These are phyloP conservation scores for Synchiropus splendidus DNA, from an alignment of 2,113 vertebrate genomes.

Conservation along the genomic window DNA sequence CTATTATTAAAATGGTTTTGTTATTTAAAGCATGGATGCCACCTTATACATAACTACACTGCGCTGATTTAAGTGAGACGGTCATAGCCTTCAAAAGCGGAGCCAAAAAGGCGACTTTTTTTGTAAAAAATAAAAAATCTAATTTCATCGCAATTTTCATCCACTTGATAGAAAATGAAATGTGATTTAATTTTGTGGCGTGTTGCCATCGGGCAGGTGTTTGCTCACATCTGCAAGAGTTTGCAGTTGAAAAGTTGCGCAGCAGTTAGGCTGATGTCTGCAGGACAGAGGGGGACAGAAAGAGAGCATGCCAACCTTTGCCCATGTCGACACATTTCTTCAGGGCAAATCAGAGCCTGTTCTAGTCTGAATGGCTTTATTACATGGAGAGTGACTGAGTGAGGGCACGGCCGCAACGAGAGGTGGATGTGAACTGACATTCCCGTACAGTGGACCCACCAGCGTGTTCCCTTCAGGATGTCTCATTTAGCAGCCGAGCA, in stretches of 20 bases:
- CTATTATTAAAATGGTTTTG: too few species aligned
- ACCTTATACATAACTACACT: too few species aligned
- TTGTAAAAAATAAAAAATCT: too few species aligned
- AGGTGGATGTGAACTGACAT: constrained; percentile 44
- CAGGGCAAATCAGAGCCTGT: constrained; percentile 29
- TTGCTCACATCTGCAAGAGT: constrained; percentile 30
- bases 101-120: too few species aligned
- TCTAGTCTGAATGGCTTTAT: constrained; percentile 25
- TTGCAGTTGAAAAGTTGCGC: constrained; percentile 20
- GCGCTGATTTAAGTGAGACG: too few species aligned
- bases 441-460: constrained; percentile 24
- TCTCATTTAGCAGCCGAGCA: constrained; percentile 48
- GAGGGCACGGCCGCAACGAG: constrained; percentile 27
- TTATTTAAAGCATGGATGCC: too few species aligned
- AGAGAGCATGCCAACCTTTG: constrained; percentile 31
- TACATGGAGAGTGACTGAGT: constrained; percentile 33
- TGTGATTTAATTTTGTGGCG: too few species aligned
- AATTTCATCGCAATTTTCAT: too few species aligned
- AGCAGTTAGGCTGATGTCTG: constrained; percentile 7
- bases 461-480: constrained; percentile 44
- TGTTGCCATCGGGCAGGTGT: constrained; percentile 21
- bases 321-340: constrained; percentile 29
- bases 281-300: constrained; percentile 22
- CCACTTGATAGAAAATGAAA: too few species aligned
- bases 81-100: too few species aligned